phyloP scores from a whole-genome alignment of 2,797 vertebrate genomes.

The Lerista edwardsae region DNA sequence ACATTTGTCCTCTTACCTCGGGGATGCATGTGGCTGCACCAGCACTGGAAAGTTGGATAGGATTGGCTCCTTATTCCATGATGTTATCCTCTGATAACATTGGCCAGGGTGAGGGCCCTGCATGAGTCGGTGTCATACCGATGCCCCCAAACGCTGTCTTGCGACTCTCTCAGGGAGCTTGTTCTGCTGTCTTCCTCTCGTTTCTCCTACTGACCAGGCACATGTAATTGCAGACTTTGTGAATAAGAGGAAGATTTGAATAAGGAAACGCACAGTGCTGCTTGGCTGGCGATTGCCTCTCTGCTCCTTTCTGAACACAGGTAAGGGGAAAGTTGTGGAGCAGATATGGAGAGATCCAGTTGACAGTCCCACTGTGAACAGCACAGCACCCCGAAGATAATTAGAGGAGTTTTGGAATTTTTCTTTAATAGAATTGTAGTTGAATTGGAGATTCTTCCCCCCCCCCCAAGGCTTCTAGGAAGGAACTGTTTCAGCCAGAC shows the following conservation, averaged over 20 bases:
- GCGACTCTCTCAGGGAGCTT: neutral
- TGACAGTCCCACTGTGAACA: neutral
- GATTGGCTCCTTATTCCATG: too few relatives aligned
- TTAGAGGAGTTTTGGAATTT: too few relatives aligned
- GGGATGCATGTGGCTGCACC: too few relatives aligned
- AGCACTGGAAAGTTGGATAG: too few relatives aligned
- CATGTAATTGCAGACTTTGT: neutral
- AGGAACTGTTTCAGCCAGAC: neutral
- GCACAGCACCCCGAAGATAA: neutral
- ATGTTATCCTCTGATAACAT: too few relatives aligned
- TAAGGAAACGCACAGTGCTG: neutral
- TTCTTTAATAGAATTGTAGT: too few relatives aligned
- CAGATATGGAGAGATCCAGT: neutral
- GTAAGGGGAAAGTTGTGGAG: neutral
- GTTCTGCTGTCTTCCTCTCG: neutral
- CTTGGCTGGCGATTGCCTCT: neutral
- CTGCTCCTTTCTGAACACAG: neutral
- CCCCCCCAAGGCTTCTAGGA: neutral
- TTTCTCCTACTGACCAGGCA: neutral
- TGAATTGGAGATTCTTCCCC: too few relatives aligned
- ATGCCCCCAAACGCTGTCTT: too few relatives aligned
- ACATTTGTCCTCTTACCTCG: too few relatives aligned
- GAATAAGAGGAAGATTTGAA: neutral
- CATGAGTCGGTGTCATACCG: neutral
- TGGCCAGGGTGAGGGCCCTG: too few relatives aligned